Percentiles rank a stretch among this genome's conserved stretches.
phyloP scores from a whole-genome alignment of 1,140 invertebrate species.

The Lamellibrachia luymesi region DNA sequence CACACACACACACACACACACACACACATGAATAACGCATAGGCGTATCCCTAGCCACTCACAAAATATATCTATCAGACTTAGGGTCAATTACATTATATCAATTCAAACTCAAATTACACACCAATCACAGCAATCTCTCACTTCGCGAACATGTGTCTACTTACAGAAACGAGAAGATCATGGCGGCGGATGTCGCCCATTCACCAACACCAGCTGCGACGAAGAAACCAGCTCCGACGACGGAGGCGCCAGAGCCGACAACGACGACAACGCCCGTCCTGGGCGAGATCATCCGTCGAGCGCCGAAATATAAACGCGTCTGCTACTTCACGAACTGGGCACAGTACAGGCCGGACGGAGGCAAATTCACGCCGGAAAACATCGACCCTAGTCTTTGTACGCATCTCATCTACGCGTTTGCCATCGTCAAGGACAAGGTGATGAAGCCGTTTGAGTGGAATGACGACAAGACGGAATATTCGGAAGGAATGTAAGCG shows the following conservation, averaged over 20 bases:
- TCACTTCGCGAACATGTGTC: background rate
- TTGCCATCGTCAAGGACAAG: conserved; percentile 67
- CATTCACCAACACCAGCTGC: background rate
- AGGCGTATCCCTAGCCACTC: too few species aligned
- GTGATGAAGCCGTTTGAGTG: conserved; percentile 44
- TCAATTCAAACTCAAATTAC: too few species aligned
- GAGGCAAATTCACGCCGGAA: conserved; percentile 90
- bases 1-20: background rate
- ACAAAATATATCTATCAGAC: too few species aligned
- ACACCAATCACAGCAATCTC: background rate
- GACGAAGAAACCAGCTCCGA: background rate
- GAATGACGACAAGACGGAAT: conserved; percentile 41
- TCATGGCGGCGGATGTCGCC: background rate
- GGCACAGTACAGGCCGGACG: conserved; percentile 91
- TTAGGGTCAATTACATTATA: too few species aligned
- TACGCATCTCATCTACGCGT: conserved; percentile 96
- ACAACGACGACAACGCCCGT: background rate
- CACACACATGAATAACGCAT: too few species aligned
- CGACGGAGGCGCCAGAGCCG: background rate
- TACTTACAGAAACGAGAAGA: background rate
- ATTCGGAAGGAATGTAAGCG: background rate
- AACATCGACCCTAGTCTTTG: conserved; percentile 93
- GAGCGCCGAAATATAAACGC: background rate
- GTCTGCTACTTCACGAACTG: conserved; percentile 94
- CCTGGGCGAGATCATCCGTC: background rate